Base-by-base conservation (phyloP, 2,888 invertebrate species). In the Lasioglossum lativentre region DNA sequence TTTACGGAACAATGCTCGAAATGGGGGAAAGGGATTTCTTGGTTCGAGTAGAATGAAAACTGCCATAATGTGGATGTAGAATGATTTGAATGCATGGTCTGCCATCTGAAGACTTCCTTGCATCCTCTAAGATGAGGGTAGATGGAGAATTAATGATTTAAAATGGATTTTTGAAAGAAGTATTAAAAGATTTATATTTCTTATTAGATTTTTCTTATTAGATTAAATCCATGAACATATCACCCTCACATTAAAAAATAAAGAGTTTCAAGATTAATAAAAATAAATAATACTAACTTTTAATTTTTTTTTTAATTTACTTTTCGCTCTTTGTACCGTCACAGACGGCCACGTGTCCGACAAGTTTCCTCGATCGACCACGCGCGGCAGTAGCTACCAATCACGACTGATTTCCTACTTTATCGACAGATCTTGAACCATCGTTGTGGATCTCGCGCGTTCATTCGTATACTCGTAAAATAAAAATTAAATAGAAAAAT, bases 361-460 rank as follows among this genome's bases (percentile, higher is more conserved):
- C 27, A n/a, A n/a, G 59, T 73, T 85, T 79, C 40, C 59, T 2
- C 0, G 1, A 27, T 14, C 14, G 14, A 0, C 80, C 87, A 42
- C 16, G 5, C 6, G 86, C 27, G 87, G 86, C 87, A 42, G 70
- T 75, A 87, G 76, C 70, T 83, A 27, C n/a, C 75, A 27, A 40
- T n/a, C 16, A 5, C 23, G 1, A 2, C 14, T 8, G n/a, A n/a
- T 40, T 72, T 0, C 4, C 87, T 86, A n/a, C 16, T 0, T 83
- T 80, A 86, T 23, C 87, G 80, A 42, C 78, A 14, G 10, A 45
- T 27, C n/a, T n/a, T 38, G 4, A 34, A 12, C 14, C 45, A 27
- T 30, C 30, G 12, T 16, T 16, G 19, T 52, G 4, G 52, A 23
- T 23, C 6, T 52, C 52, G 19, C 23, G 52, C 19, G 4, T 19